phyloP scores from a whole-genome alignment of 2,797 vertebrate species.

The Sciurus vulgaris region DNA sequence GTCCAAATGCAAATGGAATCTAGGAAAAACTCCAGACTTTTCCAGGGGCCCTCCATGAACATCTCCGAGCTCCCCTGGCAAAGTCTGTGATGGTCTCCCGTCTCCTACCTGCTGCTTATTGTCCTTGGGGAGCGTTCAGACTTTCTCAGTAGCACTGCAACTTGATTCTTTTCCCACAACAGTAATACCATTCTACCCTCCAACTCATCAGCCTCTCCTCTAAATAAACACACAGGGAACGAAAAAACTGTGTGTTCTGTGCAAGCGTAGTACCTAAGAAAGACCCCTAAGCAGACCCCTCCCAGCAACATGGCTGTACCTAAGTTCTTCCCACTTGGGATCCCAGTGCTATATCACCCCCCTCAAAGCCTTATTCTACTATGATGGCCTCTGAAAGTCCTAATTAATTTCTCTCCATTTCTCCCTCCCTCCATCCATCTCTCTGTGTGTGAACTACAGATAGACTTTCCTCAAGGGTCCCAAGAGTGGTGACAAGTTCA shows the following conservation, averaged over 20 bases:
- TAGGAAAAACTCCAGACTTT: neutral
- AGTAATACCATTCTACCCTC: neutral
- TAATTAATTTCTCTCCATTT: neutral
- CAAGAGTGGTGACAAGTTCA: neutral
- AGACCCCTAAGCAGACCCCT: neutral
- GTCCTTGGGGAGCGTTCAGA: neutral
- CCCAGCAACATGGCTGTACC: accelerated
- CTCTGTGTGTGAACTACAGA: neutral
- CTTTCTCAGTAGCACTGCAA: neutral
- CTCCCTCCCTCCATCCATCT: neutral
- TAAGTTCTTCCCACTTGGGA: neutral
- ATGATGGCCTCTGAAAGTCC: neutral
- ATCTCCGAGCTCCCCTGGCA: neutral
- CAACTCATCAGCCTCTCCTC: neutral
- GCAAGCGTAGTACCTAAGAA: neutral
- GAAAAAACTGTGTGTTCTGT: neutral
- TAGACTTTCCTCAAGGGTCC: neutral
- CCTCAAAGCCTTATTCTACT: neutral
- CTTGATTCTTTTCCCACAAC: neutral
- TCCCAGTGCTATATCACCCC: accelerated
- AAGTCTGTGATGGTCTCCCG: neutral
- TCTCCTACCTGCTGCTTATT: neutral
- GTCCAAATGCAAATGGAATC: neutral
- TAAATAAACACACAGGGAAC: neutral
- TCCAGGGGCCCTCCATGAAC: neutral